Percentiles rank a stretch among this genome's conserved stretches.
phyloP scores from a whole-genome alignment of 2,888 invertebrate genomes.

The Leucania comma region DNA sequence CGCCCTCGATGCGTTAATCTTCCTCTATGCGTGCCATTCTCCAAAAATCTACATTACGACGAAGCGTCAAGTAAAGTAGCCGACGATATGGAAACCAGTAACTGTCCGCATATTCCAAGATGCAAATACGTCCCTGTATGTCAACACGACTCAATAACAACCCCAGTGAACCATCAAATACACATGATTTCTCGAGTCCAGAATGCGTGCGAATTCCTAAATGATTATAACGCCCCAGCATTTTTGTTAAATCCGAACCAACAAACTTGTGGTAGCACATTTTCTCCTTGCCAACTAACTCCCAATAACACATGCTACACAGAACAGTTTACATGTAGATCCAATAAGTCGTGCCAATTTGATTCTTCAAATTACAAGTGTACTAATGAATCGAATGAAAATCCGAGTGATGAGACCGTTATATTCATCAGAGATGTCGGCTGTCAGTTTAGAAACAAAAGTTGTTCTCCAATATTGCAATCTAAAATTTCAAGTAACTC shows the following conservation, averaged over 20 bases:
- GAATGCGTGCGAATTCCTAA: conserved; percentile 70
- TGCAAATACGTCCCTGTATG: conserved; percentile 73
- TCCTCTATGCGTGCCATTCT: conserved; percentile 82
- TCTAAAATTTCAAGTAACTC: conserved; percentile 76
- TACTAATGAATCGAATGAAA: conserved; percentile 51
- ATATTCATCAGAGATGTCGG: conserved; percentile 86
- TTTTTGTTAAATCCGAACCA: conserved; percentile 70
- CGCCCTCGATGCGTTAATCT: conserved; percentile 85
- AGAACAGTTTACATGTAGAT: conserved; percentile 62
- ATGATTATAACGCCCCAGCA: conserved; percentile 45
- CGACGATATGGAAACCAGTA: conserved; percentile 66
- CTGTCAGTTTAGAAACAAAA: conserved; percentile 82
- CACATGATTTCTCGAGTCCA: conserved; percentile 68
- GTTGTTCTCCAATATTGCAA: conserved; percentile 63
- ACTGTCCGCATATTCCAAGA: conserved; percentile 69
- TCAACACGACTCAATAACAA: conserved; percentile 70
- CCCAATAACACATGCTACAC: conserved; percentile 58
- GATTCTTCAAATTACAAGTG: conserved; percentile 68
- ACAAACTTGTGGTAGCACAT: conserved; percentile 59
- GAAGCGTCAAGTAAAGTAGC: conserved; percentile 68
- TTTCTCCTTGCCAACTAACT: conserved; percentile 66
- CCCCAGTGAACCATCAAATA: conserved; percentile 68
- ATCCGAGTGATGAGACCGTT: conserved; percentile 72
- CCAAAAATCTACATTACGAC: conserved; percentile 78
- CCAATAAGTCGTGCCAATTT: conserved; percentile 84